A percentile compares a stretch with the other conserved stretches of the same genome.
Evolutionary conservation across 2,113 vertebrate species (phyloP).

Genomic region (Platichthys stellatus): DNA sequence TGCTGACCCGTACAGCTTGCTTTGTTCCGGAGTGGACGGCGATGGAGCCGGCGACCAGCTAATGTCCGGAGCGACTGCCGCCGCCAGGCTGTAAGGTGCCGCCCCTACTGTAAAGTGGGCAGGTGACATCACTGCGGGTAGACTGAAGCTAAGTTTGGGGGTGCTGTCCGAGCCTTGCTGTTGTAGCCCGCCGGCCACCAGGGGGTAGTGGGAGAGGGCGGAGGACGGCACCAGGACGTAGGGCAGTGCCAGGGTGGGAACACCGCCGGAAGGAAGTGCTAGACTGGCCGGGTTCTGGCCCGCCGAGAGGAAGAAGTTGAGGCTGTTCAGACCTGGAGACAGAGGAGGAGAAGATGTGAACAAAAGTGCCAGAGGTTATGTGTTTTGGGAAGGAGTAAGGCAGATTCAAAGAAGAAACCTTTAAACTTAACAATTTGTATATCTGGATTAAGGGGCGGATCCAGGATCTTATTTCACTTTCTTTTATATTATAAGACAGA

Average conservation of each 20-base stretch:
- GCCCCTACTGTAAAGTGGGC: constrained; percentile 82
- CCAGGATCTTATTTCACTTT: too few relatives aligned
- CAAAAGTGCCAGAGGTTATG: not conserved
- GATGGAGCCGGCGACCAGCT: constrained; percentile 38
- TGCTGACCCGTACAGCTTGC: constrained; percentile 22
- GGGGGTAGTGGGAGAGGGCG: constrained; percentile 82
- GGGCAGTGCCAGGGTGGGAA: constrained; percentile 85
- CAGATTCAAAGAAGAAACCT: too few relatives aligned
- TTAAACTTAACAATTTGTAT: too few relatives aligned
- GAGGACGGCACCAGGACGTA: constrained; percentile 88
- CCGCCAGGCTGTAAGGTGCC: constrained; percentile 64
- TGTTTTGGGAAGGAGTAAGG: too few relatives aligned
- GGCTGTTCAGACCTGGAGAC: constrained; percentile 74
- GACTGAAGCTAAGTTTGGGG: constrained; percentile 74
- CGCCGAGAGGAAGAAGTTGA: constrained; percentile 88
- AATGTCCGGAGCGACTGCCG: constrained; percentile 52
- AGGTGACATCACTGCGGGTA: constrained; percentile 79
- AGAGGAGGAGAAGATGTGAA: not conserved
- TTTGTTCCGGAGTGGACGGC: constrained; percentile 73
- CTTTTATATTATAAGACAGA: too few relatives aligned
- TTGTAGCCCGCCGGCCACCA: constrained; percentile 70
- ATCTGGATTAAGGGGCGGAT: too few relatives aligned
- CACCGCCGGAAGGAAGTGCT: constrained; percentile 66
- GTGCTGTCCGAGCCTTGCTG: constrained; percentile 62
- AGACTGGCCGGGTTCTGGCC: constrained; percentile 73